These are phyloP conservation scores for Chrysolina haemoptera DNA, from an alignment of 2,888 invertebrate species.

Conservation along the genomic window DNA sequence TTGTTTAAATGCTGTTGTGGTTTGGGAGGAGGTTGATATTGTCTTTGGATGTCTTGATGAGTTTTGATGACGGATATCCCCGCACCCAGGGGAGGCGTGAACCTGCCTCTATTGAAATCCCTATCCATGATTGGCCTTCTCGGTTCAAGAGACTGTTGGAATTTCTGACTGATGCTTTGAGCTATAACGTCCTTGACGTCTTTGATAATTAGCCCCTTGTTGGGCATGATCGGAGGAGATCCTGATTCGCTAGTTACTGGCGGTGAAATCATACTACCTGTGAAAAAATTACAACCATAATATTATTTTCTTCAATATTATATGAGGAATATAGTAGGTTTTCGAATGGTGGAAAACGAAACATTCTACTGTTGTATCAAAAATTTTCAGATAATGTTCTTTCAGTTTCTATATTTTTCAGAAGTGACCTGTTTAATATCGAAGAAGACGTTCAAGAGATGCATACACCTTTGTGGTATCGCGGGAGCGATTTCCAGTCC, in stretches of 20 bases:
- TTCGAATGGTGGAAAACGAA: too few relatives aligned
- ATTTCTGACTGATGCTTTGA: conserved; percentile 91
- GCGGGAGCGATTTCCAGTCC: too few relatives aligned
- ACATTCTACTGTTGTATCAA: too few relatives aligned
- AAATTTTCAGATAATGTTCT: too few relatives aligned
- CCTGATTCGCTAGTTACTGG: conserved; percentile 71
- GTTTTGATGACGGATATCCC: conserved; percentile 76
- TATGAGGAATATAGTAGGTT: too few relatives aligned
- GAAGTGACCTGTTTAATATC: too few relatives aligned
- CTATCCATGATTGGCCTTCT: conserved; percentile 63
- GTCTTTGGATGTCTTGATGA: conserved; percentile 60
- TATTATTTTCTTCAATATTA: too few relatives aligned
- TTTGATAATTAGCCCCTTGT: conserved; percentile 78
- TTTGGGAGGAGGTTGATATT: conserved; percentile 57
- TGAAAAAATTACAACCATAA: neutral
- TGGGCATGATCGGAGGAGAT: conserved; percentile 72
- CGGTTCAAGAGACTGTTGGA: conserved; percentile 73
- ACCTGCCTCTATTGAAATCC: conserved; percentile 70
- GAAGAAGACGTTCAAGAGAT: too few relatives aligned
- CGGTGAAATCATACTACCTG: conserved; percentile 68
- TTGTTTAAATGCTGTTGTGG: conserved; percentile 51
- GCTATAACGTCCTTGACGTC: conserved; percentile 95
- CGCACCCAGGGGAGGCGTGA: conserved; percentile 75
- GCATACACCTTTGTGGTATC: too few relatives aligned
- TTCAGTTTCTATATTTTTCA: too few relatives aligned